Base-by-base conservation (phyloP, 1,140 invertebrate species). In the Zaprionus gabonicus region DNA sequence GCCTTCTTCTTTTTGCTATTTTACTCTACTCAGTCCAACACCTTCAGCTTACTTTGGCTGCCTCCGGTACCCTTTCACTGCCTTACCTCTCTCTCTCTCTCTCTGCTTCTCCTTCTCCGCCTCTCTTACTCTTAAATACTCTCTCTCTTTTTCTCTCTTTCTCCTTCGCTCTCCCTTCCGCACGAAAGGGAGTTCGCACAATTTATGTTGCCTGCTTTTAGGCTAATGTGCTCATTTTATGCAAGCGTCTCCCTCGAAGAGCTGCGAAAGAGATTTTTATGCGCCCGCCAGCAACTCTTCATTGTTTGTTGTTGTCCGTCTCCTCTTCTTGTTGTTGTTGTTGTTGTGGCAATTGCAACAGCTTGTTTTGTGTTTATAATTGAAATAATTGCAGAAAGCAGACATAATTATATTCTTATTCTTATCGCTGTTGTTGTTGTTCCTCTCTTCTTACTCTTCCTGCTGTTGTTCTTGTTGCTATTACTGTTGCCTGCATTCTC, bases 291-390 rank as follows among this genome's bases (percentile, higher is more conserved):
- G 68, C 69, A 80, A 71, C 60, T 80, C 72, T 68, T 62, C 74
- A 80, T 80, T 76, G 73, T 80, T 70, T 67, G 68, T 63, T 78
- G 63, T 28, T 46, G 53, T 57, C 58, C 41, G 15, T 17, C n/a
- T 41, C 17, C n/a, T 70, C 12, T 15, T 44, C 31, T 25, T 70
- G 56, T 31, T 76, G 56, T 60, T 70, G 62, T 13, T 80, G 78
- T 10, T 81, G 67, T 46, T 75, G 69, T 69, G 44, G 65, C 60
- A 78, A 71, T 63, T 78, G 82, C 82, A 83, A 75, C 82, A 84
- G 81, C 81, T 84, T 84, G 82, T 84, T 56, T 70, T 84, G 82
- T 84, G 63, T 70, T 84, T 84, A 81, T 84, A 84, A 81, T 84
- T 84, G 78, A 84, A 84, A 84, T 84, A 75, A 84, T 84, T 84